Evolutionary conservation across 2,888 invertebrate species (phyloP).

Genomic region (Synergus laeviventris): DNA sequence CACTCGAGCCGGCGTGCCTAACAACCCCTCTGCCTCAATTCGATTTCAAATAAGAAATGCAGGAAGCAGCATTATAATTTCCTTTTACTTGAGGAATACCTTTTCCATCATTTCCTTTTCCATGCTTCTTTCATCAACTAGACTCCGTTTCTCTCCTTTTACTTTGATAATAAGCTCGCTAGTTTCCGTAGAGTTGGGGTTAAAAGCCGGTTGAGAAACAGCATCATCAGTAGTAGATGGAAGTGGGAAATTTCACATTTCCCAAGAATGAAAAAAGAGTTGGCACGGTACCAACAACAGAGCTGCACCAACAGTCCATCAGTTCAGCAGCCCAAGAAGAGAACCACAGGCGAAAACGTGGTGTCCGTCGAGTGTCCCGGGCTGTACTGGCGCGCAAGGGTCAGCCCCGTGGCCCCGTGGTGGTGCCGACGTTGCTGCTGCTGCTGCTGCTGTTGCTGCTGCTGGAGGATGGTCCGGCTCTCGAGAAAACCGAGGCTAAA

Average conservation of each 20-base stretch:
- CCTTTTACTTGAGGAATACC: background rate
- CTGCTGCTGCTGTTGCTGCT: slow-evolving; percentile 46
- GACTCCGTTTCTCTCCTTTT: background rate
- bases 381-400: slow-evolving; percentile 50
- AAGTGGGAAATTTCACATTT: background rate
- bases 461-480: slow-evolving; percentile 52
- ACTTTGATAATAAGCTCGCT: background rate
- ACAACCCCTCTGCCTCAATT: background rate
- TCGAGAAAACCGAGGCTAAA: slow-evolving; percentile 52
- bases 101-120: background rate
- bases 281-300: slow-evolving; percentile 22
- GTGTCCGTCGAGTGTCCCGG: slow-evolving; percentile 49
- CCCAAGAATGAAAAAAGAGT: slow-evolving; percentile 9
- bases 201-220: background rate
- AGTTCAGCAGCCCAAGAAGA: slow-evolving; percentile 28
- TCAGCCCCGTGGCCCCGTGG: slow-evolving; percentile 46
- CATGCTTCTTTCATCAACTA: background rate
- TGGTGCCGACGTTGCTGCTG: slow-evolving; percentile 46
- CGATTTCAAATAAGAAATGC: slow-evolving; percentile 17
- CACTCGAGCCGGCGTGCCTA: slow-evolving; percentile 39
- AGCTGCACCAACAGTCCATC: slow-evolving; percentile 27
- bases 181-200: background rate
- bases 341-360: slow-evolving; percentile 44
- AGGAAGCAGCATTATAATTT: background rate
- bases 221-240: background rate